Base-by-base conservation (phyloP, 2,113 vertebrate species). In the Hymenochirus boettgeri region DNA sequence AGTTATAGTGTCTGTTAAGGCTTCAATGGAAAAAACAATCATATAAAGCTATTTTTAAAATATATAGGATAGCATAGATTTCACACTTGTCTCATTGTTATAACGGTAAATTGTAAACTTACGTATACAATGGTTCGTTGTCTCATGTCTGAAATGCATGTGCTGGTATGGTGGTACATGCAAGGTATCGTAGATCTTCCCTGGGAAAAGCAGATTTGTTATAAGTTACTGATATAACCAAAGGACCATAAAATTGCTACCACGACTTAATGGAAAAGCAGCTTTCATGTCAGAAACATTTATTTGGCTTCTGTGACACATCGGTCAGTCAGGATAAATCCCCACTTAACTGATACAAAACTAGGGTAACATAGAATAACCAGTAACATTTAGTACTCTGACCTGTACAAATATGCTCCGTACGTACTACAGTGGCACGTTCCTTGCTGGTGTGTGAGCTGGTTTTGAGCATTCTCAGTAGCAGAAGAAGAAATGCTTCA, bases 101-200 rank as follows among this genome's bases (percentile, higher is more conserved):
- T 42, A 22, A 24, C 13, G 21, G 19, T 8, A 7, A 22, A 61
- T 47, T 70, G n/a, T n/a, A n/a, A 72, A 89, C 93, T 93, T 78
- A 94, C 93, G 96, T 88, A 67, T 82, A 88, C 51, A 90, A 51
- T 7, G 86, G 84, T 72, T 91, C 87, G 21, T 90, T 86, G 77
- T 81, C n/a, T 88, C 79, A 96, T 88, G 47, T 92, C 91, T 76
- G 88, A 78, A 96, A 97, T 63, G 89, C 90, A 57, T 93, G 94
- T 71, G 82, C 82, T 23, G 93, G 92, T 72, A 96, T 87, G 46
- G 76, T 85, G 72, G 88, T 66, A 97, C 85, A 62, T 73, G 72
- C 70, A 91, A 82, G 76, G 97, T 94, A 75, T 95, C 92, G 50
- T 83, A 88, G 77, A 96, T 88, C 74, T 96, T 91, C 75, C 93